phyloP scores from a whole-genome alignment of 2,888 invertebrate genomes.

The Eilema depressum region DNA sequence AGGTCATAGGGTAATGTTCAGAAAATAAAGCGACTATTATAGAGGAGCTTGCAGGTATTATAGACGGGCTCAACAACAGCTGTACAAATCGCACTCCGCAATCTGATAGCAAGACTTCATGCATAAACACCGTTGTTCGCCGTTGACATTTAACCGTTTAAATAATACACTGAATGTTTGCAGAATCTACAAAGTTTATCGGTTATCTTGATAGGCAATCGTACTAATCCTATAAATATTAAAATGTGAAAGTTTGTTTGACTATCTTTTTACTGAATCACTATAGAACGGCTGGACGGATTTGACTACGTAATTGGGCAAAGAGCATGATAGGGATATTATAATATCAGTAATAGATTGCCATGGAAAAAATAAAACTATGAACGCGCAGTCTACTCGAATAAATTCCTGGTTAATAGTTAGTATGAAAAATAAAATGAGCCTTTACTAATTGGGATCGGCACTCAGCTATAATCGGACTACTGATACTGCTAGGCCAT shows the following conservation, averaged over 20 bases:
- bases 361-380: background rate
- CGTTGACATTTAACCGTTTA: constrained; percentile 45
- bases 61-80: constrained; percentile 51
- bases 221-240: background rate
- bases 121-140: constrained; percentile 41
- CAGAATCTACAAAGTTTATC: constrained; percentile 35
- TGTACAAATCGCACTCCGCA: constrained; percentile 57
- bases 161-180: constrained; percentile 39
- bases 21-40: constrained; percentile 55
- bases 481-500: too few relatives aligned
- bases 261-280: background rate
- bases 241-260: background rate
- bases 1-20: constrained; percentile 64
- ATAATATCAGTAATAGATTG: background rate
- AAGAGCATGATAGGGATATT: background rate
- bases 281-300: background rate
- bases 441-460: background rate
- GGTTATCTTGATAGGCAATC: background rate
- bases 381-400: background rate
- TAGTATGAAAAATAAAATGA: too few relatives aligned
- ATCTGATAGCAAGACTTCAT: constrained; percentile 58
- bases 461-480: background rate
- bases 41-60: constrained; percentile 51
- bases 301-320: background rate
- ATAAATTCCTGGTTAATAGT: too few relatives aligned